Evolutionary conservation across 2,113 vertebrate species (phyloP).

Genomic region (Aepyceros melampus): DNA sequence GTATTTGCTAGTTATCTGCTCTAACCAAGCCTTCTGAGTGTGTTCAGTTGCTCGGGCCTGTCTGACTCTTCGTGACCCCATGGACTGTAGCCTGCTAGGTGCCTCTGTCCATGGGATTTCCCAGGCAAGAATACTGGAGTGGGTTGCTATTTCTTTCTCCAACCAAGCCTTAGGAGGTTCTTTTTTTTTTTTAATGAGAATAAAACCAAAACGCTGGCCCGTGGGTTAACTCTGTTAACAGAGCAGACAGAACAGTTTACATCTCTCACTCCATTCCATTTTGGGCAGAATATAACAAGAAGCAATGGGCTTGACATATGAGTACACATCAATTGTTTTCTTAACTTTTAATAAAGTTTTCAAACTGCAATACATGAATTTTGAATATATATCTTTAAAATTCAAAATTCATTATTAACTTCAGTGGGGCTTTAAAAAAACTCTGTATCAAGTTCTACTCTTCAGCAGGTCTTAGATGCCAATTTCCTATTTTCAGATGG

Average conservation of each 20-base stretch:
- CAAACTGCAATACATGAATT: conserved; percentile 13
- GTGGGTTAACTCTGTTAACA: neutral
- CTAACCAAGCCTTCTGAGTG: neutral
- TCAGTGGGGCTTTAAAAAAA: neutral
- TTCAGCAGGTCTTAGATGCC: neutral
- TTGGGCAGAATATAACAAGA: conserved; percentile 41
- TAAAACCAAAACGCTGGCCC: neutral
- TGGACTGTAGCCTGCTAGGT: neutral
- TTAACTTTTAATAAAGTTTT: neutral
- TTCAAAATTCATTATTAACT: conserved; percentile 7
- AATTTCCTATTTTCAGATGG: conserved; percentile 43
- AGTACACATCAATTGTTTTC: neutral
- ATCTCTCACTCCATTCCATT: neutral
- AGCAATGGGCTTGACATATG: neutral
- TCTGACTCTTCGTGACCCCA: neutral
- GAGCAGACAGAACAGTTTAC: neutral
- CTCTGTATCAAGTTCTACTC: neutral
- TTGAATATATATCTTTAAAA: neutral
- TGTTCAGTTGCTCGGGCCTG: neutral
- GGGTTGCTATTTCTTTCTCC: neutral
- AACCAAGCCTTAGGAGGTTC: conserved; percentile 6
- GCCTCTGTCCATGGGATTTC: neutral
- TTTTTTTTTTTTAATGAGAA: neutral
- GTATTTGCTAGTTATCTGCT: conserved; percentile 21
- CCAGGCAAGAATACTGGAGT: neutral